Conservation (phyloP, 2,113 vertebrate genomes). For the Pelmatolapia mariae region DNA sequence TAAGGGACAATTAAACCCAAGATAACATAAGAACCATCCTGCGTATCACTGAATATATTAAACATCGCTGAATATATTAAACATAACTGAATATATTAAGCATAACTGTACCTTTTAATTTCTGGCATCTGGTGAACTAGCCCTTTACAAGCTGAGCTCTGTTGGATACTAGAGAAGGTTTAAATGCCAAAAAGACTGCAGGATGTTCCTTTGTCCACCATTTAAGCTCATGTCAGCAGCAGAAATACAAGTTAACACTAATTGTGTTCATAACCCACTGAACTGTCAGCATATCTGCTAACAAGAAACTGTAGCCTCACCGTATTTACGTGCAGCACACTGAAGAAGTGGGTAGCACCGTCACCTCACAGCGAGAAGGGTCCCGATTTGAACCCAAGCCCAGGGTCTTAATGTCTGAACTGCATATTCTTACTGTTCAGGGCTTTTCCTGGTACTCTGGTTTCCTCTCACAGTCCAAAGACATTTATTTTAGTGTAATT, state of each 20-base stretch:
- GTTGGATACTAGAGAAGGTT: not conserved
- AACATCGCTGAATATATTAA: not conserved
- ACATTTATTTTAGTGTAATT: not conserved
- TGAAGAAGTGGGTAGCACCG: accelerated
- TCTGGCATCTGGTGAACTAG: not conserved
- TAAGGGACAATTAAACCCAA: not conserved
- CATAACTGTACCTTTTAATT: not conserved
- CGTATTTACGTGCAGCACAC: not conserved
- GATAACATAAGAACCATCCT: not conserved
- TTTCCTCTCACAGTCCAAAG: not conserved
- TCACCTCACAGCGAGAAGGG: not conserved
- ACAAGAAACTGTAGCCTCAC: not conserved
- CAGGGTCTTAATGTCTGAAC: not conserved
- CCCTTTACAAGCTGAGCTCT: not conserved
- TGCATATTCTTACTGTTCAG: not conserved
- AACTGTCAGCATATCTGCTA: not conserved
- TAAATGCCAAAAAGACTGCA: not conserved
- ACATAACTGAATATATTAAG: not conserved
- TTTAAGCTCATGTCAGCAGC: not conserved
- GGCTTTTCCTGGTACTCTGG: not conserved
- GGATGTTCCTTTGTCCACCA: not conserved
- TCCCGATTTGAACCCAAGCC: not conserved
- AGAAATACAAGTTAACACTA: not conserved
- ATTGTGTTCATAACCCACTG: not conserved
- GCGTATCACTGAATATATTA: not conserved